These are phyloP conservation scores for Hydropsyche tenuis DNA, from an alignment of 1,140 invertebrate genomes.

Conservation along the genomic window DNA sequence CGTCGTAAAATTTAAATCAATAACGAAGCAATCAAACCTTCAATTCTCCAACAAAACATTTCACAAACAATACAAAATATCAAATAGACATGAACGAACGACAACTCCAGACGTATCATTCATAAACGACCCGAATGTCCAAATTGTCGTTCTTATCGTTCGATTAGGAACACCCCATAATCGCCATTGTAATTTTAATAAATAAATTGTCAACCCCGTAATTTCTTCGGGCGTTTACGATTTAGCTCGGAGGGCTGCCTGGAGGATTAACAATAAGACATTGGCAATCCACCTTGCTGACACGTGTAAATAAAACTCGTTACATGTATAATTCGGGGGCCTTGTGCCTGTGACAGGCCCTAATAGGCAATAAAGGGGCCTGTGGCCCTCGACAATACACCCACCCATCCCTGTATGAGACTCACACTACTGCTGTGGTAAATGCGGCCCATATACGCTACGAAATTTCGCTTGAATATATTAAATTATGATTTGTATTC, in stretches of 20 bases:
- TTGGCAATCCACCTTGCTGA: conserved; percentile 28
- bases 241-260: background rate
- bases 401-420: background rate
- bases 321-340: conserved; percentile 45
- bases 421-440: background rate
- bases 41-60: too few relatives aligned
- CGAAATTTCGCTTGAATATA: too few relatives aligned
- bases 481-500: too few relatives aligned
- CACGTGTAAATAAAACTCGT: conserved; percentile 39
- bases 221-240: too few relatives aligned
- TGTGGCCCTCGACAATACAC: background rate
- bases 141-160: too few relatives aligned
- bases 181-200: conserved; percentile 16
- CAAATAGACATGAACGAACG: too few relatives aligned
- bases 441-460: background rate
- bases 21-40: too few relatives aligned
- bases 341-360: conserved; percentile 42
- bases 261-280: conserved; percentile 29
- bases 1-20: too few relatives aligned
- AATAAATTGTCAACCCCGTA: conserved; percentile 1
- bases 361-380: conserved; percentile 48
- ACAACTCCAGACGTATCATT: too few relatives aligned
- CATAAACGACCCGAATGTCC: too few relatives aligned
- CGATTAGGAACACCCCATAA: background rate
- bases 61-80: too few relatives aligned